Conservation (phyloP, 2,113 vertebrate species). For the Zingel zingel region DNA sequence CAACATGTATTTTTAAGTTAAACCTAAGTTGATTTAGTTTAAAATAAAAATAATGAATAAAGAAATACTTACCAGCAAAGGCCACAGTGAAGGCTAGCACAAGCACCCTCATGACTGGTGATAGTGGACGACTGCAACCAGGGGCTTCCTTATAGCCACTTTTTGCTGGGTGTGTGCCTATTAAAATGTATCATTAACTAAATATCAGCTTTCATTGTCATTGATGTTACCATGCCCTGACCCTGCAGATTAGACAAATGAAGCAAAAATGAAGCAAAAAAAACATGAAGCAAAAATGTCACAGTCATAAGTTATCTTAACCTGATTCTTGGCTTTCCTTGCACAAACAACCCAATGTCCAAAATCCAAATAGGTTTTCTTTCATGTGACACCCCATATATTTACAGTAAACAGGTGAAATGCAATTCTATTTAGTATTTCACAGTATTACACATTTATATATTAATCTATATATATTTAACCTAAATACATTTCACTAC, state of each 20-base stretch:
- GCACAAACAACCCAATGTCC: not conserved
- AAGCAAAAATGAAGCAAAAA: no score
- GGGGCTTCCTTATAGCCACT: constrained; percentile 52
- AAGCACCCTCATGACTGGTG: constrained; percentile 75
- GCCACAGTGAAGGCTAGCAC: constrained; percentile 72
- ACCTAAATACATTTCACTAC: no score
- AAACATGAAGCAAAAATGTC: constrained; percentile 21
- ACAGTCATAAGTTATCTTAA: not conserved
- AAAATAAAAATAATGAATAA: not conserved
- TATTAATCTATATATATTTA: no score
- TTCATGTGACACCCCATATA: no score
- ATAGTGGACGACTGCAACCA: constrained; percentile 23
- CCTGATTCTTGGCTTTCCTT: not conserved
- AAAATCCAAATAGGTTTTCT: not conserved
- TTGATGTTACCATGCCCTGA: constrained; percentile 55
- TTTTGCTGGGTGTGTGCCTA: constrained; percentile 5
- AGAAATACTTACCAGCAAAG: constrained; percentile 69
- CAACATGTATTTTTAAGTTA: not conserved
- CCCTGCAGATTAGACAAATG: constrained; percentile 33
- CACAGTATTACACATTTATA: no score
- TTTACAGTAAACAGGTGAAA: no score
- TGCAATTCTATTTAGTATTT: no score
- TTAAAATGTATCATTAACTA: constrained; percentile 63
- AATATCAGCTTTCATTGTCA: constrained; percentile 16
- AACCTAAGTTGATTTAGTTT: not conserved